Evolutionary conservation across 2,888 invertebrate genomes (phyloP).

Genomic region (Lepidochitona cinerea): DNA sequence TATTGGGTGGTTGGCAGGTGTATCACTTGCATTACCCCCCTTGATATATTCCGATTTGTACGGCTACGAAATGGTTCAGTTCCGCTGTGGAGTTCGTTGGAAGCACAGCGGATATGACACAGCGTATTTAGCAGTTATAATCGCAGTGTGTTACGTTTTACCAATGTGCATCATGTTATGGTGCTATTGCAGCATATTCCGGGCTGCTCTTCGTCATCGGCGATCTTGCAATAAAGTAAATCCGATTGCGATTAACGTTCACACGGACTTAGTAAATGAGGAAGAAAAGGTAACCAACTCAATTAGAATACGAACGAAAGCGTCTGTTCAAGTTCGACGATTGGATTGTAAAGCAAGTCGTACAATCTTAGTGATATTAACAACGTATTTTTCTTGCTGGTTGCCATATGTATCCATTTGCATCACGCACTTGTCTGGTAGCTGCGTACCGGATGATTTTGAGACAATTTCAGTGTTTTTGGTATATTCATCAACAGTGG

Average conservation of each 20-base stretch:
- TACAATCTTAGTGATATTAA: constrained; percentile 46
- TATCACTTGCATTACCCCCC: constrained; percentile 40
- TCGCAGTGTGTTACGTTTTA: constrained; percentile 22
- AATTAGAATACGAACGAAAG: constrained; percentile 5
- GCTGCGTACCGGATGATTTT: constrained; percentile 17
- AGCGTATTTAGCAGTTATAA: constrained; percentile 23
- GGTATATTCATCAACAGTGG: constrained; percentile 39
- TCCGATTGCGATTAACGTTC: constrained; percentile 28
- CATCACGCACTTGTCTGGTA: constrained; percentile 14
- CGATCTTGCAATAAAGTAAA: constrained; percentile 38
- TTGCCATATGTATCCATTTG: constrained; percentile 40
- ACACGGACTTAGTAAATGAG: constrained; percentile 13
- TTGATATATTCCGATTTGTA: constrained; percentile 37
- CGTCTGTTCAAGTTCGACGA: not conserved
- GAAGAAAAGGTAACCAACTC: constrained; percentile 27
- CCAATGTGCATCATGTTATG: constrained; percentile 41
- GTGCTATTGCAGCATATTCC: constrained; percentile 50
- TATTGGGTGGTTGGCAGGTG: constrained; percentile 36
- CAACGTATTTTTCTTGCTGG: constrained; percentile 46
- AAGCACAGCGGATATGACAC: constrained; percentile 21
- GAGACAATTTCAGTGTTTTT: constrained; percentile 41
- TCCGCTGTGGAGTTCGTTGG: constrained; percentile 42
- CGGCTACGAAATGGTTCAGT: constrained; percentile 34
- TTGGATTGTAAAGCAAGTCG: constrained; percentile 50
- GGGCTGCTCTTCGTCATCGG: constrained; percentile 47